phyloP scores from a whole-genome alignment of 2,888 invertebrate genomes.

The Ethmia dodecea region DNA sequence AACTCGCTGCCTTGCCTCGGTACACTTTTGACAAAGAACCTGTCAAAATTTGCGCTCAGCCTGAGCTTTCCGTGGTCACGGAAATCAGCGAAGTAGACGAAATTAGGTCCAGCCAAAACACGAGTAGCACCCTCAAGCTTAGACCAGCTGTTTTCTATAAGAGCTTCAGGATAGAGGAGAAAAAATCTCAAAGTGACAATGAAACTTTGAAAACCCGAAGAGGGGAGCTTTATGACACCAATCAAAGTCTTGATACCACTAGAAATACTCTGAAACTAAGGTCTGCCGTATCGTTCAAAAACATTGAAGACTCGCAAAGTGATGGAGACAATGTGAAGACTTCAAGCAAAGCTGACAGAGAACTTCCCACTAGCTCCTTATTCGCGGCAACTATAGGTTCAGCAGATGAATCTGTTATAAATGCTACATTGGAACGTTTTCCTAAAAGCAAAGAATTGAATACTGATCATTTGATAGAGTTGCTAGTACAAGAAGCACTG shows the following conservation, averaged over 20 bases:
- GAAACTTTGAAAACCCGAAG: background rate
- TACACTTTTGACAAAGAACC: constrained; percentile 37
- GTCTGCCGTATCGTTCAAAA: background rate
- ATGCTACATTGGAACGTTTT: constrained; percentile 39
- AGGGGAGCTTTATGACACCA: no score
- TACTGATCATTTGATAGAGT: constrained; percentile 37
- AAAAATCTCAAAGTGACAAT: constrained; percentile 7
- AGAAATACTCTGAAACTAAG: no score
- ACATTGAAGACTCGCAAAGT: constrained; percentile 4
- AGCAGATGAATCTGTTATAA: constrained; percentile 41
- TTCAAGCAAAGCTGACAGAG: constrained; percentile 13
- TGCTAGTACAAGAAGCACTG: constrained; percentile 47
- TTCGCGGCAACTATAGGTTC: constrained; percentile 42
- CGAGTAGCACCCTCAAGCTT: constrained; percentile 25
- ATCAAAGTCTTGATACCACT: background rate
- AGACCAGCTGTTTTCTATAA: constrained; percentile 30
- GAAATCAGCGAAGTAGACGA: constrained; percentile 44
- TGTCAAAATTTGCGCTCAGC: constrained; percentile 34
- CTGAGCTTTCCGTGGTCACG: constrained; percentile 44
- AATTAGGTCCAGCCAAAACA: constrained; percentile 24
- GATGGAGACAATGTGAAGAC: background rate
- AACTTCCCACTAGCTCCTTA: constrained; percentile 34
- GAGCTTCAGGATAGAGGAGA: constrained; percentile 11
- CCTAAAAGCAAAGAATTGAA: no score
- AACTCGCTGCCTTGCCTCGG: constrained; percentile 39